Evolutionary conservation across 2,888 invertebrate species (phyloP).

Genomic region (Polyommatus iphigenia): DNA sequence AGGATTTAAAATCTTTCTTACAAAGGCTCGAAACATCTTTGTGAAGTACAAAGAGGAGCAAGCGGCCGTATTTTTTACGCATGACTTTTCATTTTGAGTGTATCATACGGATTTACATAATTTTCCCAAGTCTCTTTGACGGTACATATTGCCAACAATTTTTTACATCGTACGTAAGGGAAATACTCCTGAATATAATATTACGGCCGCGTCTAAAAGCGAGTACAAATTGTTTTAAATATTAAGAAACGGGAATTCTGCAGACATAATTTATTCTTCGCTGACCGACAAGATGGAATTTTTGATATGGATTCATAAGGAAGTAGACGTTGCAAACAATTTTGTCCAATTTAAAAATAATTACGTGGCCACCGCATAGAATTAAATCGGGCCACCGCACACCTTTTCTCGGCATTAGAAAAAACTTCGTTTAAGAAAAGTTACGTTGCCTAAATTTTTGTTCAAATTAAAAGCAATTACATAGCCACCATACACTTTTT

Average conservation of each 20-base stretch:
- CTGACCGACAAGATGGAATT: not conserved
- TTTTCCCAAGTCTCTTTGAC: conserved; percentile 11
- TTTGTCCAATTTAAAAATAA: too few species aligned
- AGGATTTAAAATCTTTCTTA: not conserved
- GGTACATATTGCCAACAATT: conserved; percentile 25
- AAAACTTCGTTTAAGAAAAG: too few species aligned
- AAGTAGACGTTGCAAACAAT: not conserved
- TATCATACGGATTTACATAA: conserved; percentile 29
- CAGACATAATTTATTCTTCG: not conserved
- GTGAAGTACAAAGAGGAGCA: not conserved
- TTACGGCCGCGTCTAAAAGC: not conserved
- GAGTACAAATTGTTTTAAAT: conserved; percentile 3
- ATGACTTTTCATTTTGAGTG: conserved; percentile 23
- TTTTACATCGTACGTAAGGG: conserved; percentile 21
- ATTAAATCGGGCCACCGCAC: too few species aligned
- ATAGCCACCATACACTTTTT: too few species aligned
- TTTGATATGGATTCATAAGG: not conserved
- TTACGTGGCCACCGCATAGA: too few species aligned
- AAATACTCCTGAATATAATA: conserved; percentile 13
- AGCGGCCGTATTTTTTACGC: conserved; percentile 14
- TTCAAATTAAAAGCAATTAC: too few species aligned
- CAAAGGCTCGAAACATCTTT: not conserved
- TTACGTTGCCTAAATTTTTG: too few species aligned
- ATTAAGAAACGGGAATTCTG: not conserved
- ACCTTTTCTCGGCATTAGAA: too few species aligned